These are phyloP conservation scores for Lasioglossum morio DNA, from an alignment of 2,888 invertebrate genomes.

Conservation along the genomic window DNA sequence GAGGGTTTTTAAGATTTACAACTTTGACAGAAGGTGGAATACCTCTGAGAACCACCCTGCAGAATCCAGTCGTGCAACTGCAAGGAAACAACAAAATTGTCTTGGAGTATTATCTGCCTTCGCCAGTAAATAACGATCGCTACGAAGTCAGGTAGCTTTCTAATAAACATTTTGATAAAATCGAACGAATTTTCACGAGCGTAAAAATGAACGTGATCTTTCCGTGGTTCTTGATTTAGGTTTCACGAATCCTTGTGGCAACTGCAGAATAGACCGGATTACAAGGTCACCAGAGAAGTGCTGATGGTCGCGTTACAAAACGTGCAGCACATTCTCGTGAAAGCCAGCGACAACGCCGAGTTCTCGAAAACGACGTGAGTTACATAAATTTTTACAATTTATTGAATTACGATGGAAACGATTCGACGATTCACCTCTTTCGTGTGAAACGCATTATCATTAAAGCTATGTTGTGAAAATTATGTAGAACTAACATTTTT, in stretches of 20 bases:
- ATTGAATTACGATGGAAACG: neutral
- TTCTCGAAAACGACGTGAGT: constrained; percentile 87
- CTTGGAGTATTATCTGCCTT: constrained; percentile 89
- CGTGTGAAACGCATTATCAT: no score
- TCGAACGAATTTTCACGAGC: neutral
- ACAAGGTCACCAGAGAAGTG: constrained; percentile 89
- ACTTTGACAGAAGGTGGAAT: constrained; percentile 88
- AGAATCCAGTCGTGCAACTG: constrained; percentile 93
- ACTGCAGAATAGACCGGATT: constrained; percentile 86
- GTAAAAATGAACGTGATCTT: neutral
- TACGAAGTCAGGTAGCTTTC: constrained; percentile 85
- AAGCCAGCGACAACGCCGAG: constrained; percentile 89
- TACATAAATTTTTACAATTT: neutral
- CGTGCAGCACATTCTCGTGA: constrained; percentile 91
- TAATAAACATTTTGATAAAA: neutral
- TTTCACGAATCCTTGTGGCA: constrained; percentile 94
- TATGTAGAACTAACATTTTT: no score
- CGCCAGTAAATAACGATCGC: constrained; percentile 80
- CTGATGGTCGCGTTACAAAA: constrained; percentile 97
- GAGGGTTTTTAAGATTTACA: constrained; percentile 93
- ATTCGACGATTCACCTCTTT: no score
- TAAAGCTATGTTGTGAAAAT: no score
- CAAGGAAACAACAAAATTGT: constrained; percentile 91
- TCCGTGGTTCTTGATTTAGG: constrained; percentile 74
- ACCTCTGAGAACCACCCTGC: constrained; percentile 86